Conservation (phyloP, 2,888 invertebrate genomes). For the Timandra comae region DNA sequence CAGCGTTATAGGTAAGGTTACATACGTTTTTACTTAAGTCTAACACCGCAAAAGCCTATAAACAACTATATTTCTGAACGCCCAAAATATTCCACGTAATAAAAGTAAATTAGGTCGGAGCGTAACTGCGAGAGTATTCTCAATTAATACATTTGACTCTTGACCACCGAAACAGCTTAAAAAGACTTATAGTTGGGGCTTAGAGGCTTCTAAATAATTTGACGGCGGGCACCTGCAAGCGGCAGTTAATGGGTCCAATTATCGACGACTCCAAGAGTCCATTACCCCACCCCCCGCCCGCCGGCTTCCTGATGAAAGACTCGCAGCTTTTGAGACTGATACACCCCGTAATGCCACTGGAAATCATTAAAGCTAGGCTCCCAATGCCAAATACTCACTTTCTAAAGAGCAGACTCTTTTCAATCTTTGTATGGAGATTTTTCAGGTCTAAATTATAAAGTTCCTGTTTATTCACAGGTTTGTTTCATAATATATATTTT, state of each 20-base stretch:
- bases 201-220: slow-evolving; percentile 44
- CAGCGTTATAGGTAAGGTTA: no score
- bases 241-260: slow-evolving; percentile 63
- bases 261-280: slow-evolving; percentile 52
- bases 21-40: no score
- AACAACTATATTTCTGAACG: no score
- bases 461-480: no score
- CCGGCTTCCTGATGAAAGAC: slow-evolving; percentile 38
- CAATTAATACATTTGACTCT: slow-evolving; percentile 2
- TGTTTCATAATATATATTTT: no score
- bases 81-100: no score
- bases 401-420: no score
- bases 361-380: slow-evolving; percentile 22
- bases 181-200: slow-evolving; percentile 10
- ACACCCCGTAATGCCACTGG: slow-evolving; percentile 18
- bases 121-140: no score
- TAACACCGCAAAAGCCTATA: no score
- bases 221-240: slow-evolving; percentile 52
- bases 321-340: slow-evolving; percentile 19
- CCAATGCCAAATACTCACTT: slow-evolving; percentile 11
- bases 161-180: slow-evolving; percentile 2
- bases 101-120: no score
- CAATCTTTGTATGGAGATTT: no score
- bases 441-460: not conserved
- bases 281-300: slow-evolving; percentile 45